Percentiles rank a stretch among this genome's conserved stretches.
phyloP scores from a whole-genome alignment of 2,113 vertebrate species.

The Chionodraco myersi region DNA sequence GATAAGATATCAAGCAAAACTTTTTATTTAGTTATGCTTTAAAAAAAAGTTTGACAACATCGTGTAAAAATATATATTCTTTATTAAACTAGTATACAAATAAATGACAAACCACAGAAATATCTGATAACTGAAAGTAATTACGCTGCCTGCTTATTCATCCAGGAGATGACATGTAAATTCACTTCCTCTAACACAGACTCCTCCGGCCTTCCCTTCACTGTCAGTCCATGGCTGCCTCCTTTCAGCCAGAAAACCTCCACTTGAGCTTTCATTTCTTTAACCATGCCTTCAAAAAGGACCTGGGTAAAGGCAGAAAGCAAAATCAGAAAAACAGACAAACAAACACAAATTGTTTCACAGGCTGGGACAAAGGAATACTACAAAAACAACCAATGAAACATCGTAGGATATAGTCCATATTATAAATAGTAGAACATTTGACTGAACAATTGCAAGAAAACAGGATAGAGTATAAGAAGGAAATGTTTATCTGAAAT shows the following conservation, averaged over 20 bases:
- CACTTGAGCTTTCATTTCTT: slow-evolving; percentile 86
- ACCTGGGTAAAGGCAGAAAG: slow-evolving; percentile 74
- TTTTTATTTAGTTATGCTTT: no score
- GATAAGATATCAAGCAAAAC: no score
- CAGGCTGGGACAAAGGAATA: background rate
- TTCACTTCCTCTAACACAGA: slow-evolving; percentile 91
- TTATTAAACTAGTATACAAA: slow-evolving; percentile 19
- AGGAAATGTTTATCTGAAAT: background rate
- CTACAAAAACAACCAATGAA: background rate
- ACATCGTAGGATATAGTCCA: background rate
- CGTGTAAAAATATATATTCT: background rate
- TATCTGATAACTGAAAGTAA: background rate
- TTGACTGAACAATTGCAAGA: background rate
- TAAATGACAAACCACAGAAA: background rate
- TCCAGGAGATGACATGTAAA: slow-evolving; percentile 87
- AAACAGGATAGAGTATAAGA: background rate
- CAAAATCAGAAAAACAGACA: background rate
- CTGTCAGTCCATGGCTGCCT: slow-evolving; percentile 90
- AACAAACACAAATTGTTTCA: background rate
- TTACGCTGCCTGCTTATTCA: slow-evolving; percentile 57
- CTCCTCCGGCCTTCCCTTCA: slow-evolving; percentile 86
- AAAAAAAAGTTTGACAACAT: background rate
- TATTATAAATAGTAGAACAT: background rate
- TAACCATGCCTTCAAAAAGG: slow-evolving; percentile 84
- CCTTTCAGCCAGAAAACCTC: slow-evolving; percentile 90